Evolutionary conservation across 1,140 invertebrate genomes (phyloP).

Genomic region (Anthonomus grandis): DNA sequence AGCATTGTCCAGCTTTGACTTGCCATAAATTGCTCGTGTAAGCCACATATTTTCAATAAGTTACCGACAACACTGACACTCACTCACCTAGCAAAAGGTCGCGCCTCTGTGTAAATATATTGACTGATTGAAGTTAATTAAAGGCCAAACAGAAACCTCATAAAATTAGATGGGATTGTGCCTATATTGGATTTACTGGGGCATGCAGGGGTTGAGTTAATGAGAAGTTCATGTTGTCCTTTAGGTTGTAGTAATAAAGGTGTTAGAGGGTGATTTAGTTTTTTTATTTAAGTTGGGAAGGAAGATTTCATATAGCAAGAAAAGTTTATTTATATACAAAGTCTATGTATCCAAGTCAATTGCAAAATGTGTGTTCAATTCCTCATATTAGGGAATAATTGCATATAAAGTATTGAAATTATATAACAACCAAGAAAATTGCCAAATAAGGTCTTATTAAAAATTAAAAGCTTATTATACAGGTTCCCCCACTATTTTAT

Average conservation of each 20-base stretch:
- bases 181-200: constrained; percentile 17
- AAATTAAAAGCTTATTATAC: no score
- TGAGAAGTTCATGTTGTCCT: neutral
- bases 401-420: no score
- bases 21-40: constrained; percentile 20
- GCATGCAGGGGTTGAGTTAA: constrained; percentile 4
- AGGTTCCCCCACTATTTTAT: no score
- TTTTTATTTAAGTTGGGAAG: neutral
- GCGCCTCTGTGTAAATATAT: constrained; percentile 11
- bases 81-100: neutral
- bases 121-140: constrained; percentile 26
- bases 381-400: no score
- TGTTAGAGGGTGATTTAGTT: neutral
- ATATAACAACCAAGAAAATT: no score
- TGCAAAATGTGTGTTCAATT: no score
- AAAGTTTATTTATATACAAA: no score
- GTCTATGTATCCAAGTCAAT: no score
- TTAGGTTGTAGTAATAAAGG: neutral
- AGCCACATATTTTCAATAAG: constrained; percentile 28
- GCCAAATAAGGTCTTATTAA: no score
- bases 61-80: neutral
- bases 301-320: neutral
- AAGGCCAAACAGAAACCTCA: constrained; percentile 27
- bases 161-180: constrained; percentile 17
- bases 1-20: constrained; percentile 36